Percentiles rank a stretch among this genome's conserved stretches.
These are phyloP conservation scores for Limnephilus auricula DNA, from an alignment of 2,888 invertebrate species.

Conservation along the genomic window DNA sequence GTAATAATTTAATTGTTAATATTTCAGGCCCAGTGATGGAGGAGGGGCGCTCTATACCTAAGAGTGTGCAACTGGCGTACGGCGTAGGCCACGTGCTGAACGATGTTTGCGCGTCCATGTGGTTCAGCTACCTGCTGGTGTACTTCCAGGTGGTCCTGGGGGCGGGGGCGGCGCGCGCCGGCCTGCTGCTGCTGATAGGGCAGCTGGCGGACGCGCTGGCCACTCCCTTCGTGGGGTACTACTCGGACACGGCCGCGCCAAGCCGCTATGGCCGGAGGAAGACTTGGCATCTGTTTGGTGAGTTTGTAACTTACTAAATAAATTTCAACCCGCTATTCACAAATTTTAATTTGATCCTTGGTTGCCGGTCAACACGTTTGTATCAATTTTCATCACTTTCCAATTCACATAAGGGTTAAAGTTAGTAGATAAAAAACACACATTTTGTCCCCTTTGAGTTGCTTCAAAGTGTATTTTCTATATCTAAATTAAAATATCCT, in stretches of 20 bases:
- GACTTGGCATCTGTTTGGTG: slow-evolving; percentile 93
- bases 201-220: slow-evolving; percentile 90
- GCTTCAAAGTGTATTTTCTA: too few species aligned
- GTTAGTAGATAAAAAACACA: too few species aligned
- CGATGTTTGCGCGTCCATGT: slow-evolving; percentile 94
- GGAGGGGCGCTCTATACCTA: neutral
- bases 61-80: slow-evolving; percentile 76
- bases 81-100: slow-evolving; percentile 92
- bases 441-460: too few species aligned
- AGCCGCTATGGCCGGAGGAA: slow-evolving; percentile 89
- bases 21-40: slow-evolving; percentile 83
- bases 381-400: too few species aligned
- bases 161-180: slow-evolving; percentile 78
- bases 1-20: slow-evolving; percentile 73
- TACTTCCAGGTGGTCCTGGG: slow-evolving; percentile 83
- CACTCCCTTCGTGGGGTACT: slow-evolving; percentile 91
- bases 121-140: slow-evolving; percentile 94
- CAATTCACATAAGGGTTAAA: too few species aligned
- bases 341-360: too few species aligned
- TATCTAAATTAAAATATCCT: too few species aligned
- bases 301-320: slow-evolving; percentile 68
- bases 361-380: too few species aligned
- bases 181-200: slow-evolving; percentile 86
- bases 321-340: too few species aligned
- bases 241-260: slow-evolving; percentile 86